These are phyloP conservation scores for Lophius piscatorius DNA, from an alignment of 2,113 vertebrate genomes.

Conservation along the genomic window DNA sequence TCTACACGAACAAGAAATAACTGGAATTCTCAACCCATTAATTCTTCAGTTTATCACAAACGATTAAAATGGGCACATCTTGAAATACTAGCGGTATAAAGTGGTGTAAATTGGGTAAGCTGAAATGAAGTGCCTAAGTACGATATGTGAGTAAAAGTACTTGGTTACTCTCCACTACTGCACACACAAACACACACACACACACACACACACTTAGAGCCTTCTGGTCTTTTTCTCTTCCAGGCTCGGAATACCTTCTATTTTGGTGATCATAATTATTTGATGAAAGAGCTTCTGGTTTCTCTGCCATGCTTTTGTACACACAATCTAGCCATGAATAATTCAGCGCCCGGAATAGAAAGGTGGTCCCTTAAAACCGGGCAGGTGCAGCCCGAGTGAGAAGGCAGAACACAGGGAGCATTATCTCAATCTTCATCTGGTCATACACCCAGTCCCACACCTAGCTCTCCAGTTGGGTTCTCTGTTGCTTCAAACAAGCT, in stretches of 20 bases:
- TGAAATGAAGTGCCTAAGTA: too few relatives aligned
- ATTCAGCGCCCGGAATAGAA: slow-evolving; percentile 63
- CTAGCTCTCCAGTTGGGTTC: slow-evolving; percentile 21
- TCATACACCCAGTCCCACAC: slow-evolving; percentile 35
- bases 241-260: slow-evolving; percentile 39
- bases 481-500: slow-evolving; percentile 8
- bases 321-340: slow-evolving; percentile 74
- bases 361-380: slow-evolving; percentile 65
- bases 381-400: slow-evolving; percentile 48
- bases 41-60: too few relatives aligned
- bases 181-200: too few relatives aligned
- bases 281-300: slow-evolving; percentile 78
- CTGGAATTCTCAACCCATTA: too few relatives aligned
- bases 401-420: slow-evolving; percentile 34
- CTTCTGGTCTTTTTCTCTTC: too few relatives aligned
- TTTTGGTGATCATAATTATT: slow-evolving; percentile 78
- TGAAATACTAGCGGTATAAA: too few relatives aligned
- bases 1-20: too few relatives aligned
- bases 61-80: too few relatives aligned
- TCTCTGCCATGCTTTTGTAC: slow-evolving; percentile 63
- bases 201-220: too few relatives aligned
- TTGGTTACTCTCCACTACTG: too few relatives aligned
- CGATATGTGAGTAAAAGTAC: too few relatives aligned
- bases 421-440: slow-evolving; percentile 2
- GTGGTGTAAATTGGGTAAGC: too few relatives aligned